Conservation (phyloP, 2,797 vertebrate genomes). For the Rachycentron canadum region DNA sequence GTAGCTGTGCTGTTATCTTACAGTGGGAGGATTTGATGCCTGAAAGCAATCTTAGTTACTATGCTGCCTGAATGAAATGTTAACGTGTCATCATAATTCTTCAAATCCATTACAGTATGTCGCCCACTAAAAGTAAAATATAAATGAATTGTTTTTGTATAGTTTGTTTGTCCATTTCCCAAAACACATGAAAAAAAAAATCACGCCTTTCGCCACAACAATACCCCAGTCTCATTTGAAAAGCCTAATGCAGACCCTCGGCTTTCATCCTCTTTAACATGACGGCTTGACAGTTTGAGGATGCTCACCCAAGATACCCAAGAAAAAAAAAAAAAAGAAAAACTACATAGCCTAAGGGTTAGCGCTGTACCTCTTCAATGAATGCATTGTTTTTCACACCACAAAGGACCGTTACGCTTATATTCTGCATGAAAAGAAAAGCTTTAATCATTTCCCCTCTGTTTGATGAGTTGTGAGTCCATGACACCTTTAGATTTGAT, state of each 20-base stretch:
- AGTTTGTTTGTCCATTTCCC: neutral
- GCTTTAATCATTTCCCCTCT: constrained; percentile 28
- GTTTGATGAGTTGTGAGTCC: constrained; percentile 49
- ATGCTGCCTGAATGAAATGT: neutral
- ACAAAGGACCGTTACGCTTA: constrained; percentile 43
- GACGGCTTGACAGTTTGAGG: constrained; percentile 76
- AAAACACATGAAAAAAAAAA: neutral
- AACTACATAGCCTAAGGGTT: constrained; percentile 31
- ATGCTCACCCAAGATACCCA: constrained; percentile 51
- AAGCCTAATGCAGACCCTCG: constrained; percentile 41
- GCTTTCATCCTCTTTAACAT: constrained; percentile 46
- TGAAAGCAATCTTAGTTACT: neutral
- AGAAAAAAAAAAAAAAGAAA: constrained; percentile 1
- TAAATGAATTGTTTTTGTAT: neutral
- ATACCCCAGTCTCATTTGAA: constrained; percentile 33
- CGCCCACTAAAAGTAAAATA: neutral
- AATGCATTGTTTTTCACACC: constrained; percentile 33
- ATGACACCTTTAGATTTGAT: constrained; percentile 42
- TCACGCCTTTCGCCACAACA: neutral
- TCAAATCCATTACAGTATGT: neutral
- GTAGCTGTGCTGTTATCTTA: neutral
- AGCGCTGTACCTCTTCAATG: constrained; percentile 56
- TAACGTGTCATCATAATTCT: neutral
- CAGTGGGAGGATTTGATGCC: neutral
- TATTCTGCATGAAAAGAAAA: constrained; percentile 34